Evolutionary conservation across 2,888 invertebrate genomes (phyloP), one percentile per base, ranked within the genome.

Genomic region (Lasioglossum leucozonium): DNA sequence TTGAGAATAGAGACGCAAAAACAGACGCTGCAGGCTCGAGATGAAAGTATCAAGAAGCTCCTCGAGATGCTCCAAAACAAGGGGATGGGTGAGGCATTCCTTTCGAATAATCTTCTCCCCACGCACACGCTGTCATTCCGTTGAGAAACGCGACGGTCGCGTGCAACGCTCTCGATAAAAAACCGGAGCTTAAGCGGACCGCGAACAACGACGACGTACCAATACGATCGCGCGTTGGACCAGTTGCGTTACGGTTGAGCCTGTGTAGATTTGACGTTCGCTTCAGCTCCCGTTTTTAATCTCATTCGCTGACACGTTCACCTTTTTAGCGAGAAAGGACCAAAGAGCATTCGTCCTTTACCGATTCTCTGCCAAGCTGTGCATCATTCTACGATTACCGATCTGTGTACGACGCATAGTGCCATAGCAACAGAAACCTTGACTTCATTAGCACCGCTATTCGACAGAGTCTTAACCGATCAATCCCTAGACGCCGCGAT

Each of bases 51-150:
- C 95, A 99, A 99, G 96, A 99, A 99, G 95, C 96, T 99, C 93
- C 96, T 99, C 94, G 99, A 99, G 96, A 99, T 99, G 99, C 96
- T 99, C 85, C 99, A 99, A 95, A 98, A 98, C 95, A 99, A 99
- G 96, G 99, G 99, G 95, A 98, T 98, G 97, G 98, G 98, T 98
- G 96, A 97, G 98, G 71, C 82, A 86, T 89, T 85, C 78, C 76
- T 78, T 86, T 85, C 69, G 78, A 85, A 85, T 86, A 77, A 51
- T 78, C 71, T 83, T 76, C 55, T 78, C 44, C 74, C 58, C 72
- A 85, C 72, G 75, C 79, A 42, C 44, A 73, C 71, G 72, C 55
- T 40, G 37, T 77, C 72, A 85, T 72, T 79, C 76, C 82, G 72
- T 65, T 81, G 75, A 73, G 67, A 62, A 55, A 83, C 72, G 65